Evolutionary conservation across 2,113 vertebrate species (phyloP), one percentile per base, ranked within the genome.

Genomic region (Aptenodytes patagonicus): DNA sequence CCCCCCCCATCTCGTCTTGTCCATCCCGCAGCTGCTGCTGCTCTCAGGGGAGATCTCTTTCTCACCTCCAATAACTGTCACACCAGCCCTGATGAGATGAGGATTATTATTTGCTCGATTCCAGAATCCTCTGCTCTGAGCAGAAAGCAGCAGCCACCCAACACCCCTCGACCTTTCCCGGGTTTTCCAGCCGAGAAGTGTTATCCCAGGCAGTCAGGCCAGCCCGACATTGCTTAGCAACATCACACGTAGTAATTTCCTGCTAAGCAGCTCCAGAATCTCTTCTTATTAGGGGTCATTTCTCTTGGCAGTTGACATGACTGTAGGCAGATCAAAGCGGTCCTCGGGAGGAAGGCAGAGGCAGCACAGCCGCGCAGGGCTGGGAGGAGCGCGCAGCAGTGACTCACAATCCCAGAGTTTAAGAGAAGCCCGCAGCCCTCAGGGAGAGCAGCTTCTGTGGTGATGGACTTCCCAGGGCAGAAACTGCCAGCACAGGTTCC

Each of bases 221-320:
- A 65, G 55, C 40, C 68, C 36, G n/a, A 62, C 42, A 97, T 96
- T 90, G 95, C 96, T 96, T 96, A 97, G 95, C 97, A 97, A 96
- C 97, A 61, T 87, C 84, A 40, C 75, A 80, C 0, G 19, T 64
- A 77, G 72, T 87, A 80, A 95, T 94, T 96, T 94, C 88, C 94
- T 94, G 81, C 80, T 85, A 93, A 95, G 80, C 76, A 93, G 77
- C 73, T 87, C 75, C 73, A 52, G 65, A 83, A 91, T 83, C 49
- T 91, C 51, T 51, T 86, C 46, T 83, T 73, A 73, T 57, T 60
- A 89, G 76, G 77, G 88, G 77, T 92, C 58, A 54, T 77, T 94
- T 91, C 87, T 84, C 78, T 90, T 25, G 62, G 81, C 72, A 46
- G 79, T 16, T 95, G 92, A 84, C 72, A 75, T 4, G 64, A 22